phyloP scores from a whole-genome alignment of 2,113 vertebrate species.

The Aptenodytes patagonicus region DNA sequence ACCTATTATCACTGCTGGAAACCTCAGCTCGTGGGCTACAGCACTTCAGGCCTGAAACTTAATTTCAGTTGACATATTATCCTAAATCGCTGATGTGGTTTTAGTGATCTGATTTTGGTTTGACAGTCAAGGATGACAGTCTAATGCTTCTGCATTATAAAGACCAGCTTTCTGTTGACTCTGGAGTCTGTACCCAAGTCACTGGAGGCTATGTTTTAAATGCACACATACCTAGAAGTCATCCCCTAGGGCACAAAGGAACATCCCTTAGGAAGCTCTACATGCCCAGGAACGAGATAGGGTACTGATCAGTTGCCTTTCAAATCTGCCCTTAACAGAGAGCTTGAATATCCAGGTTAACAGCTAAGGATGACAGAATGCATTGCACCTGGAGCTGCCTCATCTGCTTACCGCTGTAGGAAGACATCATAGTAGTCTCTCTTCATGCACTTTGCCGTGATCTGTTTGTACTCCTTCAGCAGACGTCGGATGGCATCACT shows the following conservation, averaged over 20 bases:
- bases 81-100: neutral
- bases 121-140: neutral
- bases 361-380: neutral
- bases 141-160: neutral
- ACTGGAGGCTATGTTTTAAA: neutral
- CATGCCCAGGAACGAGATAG: neutral
- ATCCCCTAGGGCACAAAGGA: neutral
- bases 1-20: neutral
- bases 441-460: constrained; percentile 87
- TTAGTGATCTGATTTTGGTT: neutral
- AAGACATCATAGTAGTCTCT: constrained; percentile 91
- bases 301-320: neutral
- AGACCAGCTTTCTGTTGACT: neutral
- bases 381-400: neutral
- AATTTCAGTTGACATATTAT: neutral
- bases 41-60: neutral
- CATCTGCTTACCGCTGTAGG: constrained; percentile 82
- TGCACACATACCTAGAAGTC: neutral
- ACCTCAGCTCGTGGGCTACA: neutral
- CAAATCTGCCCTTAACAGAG: neutral
- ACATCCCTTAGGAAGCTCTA: neutral
- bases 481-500: constrained; percentile 87
- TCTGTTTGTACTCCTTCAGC: constrained; percentile 92
- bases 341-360: neutral
- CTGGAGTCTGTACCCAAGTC: neutral